phyloP scores from a whole-genome alignment of 1,140 invertebrate genomes.

The Lepidurus couesii region DNA sequence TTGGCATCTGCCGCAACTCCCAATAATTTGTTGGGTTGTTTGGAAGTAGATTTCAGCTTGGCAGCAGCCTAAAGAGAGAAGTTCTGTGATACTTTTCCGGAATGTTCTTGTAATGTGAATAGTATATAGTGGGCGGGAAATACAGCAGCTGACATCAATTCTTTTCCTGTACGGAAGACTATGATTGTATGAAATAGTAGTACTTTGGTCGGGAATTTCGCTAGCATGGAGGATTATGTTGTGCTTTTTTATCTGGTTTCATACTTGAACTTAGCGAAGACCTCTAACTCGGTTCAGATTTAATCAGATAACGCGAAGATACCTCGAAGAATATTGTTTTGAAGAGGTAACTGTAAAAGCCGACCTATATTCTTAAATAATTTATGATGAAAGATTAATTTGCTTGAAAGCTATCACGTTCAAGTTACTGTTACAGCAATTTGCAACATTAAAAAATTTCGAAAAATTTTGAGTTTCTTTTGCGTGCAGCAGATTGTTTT shows the following conservation, averaged over 20 bases:
- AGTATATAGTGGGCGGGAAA: neutral
- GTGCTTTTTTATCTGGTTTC: too few species aligned
- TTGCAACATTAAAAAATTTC: neutral
- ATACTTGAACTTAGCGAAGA: neutral
- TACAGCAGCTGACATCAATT: neutral
- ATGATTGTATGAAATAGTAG: neutral
- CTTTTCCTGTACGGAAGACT: neutral
- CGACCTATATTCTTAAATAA: neutral
- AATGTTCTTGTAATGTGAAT: too few species aligned
- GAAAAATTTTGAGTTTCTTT: neutral
- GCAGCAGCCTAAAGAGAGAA: neutral
- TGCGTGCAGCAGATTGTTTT: neutral
- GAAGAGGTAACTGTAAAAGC: neutral
- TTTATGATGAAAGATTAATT: neutral
- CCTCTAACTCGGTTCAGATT: neutral
- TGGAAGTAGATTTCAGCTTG: constrained; percentile 9
- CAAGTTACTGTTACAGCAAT: neutral
- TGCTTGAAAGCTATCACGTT: neutral
- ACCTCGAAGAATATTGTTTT: neutral
- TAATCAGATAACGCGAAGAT: neutral
- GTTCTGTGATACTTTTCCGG: too few species aligned
- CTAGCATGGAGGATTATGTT: neutral
- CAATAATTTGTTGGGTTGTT: neutral
- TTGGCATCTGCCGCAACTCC: neutral
- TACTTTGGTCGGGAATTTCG: neutral